A percentile compares a stretch with the other conserved stretches of the same genome.
phyloP scores from a whole-genome alignment of 2,888 invertebrate genomes.

The Creontiades dilutus region DNA sequence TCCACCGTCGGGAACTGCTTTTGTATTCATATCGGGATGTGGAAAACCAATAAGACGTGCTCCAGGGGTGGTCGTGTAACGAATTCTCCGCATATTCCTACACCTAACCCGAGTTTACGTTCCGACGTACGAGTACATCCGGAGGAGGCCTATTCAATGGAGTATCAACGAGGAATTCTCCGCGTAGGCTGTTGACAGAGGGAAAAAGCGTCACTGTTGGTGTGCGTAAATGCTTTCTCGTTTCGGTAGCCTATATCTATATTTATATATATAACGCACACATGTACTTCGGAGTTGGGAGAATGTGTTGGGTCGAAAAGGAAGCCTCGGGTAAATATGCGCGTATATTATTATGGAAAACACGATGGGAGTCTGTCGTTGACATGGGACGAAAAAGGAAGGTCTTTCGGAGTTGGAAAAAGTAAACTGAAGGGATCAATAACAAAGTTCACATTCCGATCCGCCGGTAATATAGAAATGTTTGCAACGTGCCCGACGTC shows the following conservation, averaged over 20 bases:
- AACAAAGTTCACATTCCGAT: too few species aligned
- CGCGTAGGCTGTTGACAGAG: slow-evolving; percentile 8
- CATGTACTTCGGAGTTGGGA: background rate
- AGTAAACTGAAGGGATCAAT: background rate
- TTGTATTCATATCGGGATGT: too few species aligned
- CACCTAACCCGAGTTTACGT: too few species aligned
- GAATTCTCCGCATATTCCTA: too few species aligned
- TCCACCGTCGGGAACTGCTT: too few species aligned
- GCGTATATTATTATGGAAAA: background rate
- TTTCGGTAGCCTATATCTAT: background rate
- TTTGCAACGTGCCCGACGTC: too few species aligned
- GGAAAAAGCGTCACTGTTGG: background rate
- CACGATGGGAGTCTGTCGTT: background rate
- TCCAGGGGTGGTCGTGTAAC: too few species aligned
- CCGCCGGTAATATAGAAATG: too few species aligned
- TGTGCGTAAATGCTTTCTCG: background rate
- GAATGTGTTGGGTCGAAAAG: background rate
- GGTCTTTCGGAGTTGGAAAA: background rate
- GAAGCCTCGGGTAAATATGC: background rate
- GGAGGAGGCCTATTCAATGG: background rate
- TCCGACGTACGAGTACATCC: background rate
- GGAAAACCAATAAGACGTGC: too few species aligned
- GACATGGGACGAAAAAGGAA: background rate
- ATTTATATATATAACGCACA: background rate
- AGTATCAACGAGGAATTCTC: background rate